Conservation (phyloP, 2,797 vertebrate species). For the Zalophus californianus region DNA sequence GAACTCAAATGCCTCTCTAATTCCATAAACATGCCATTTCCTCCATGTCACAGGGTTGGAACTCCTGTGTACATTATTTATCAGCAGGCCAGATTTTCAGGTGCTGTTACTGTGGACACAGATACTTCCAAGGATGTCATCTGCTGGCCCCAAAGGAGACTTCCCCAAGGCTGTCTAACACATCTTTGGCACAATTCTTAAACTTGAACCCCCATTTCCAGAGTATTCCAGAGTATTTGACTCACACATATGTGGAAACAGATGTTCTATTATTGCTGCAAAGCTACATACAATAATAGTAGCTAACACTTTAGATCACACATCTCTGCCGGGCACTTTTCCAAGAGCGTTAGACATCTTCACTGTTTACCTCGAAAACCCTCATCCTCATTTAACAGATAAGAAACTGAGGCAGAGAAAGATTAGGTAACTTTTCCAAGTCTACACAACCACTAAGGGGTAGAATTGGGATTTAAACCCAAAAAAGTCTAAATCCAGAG, state of each 20-base stretch:
- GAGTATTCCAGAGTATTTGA: not conserved
- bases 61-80: not conserved
- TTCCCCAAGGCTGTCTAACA: not conserved
- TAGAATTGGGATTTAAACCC: not conserved
- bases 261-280: not conserved
- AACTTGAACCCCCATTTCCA: not conserved
- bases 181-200: no score
- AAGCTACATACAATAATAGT: not conserved
- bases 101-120: not conserved
- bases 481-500: not conserved
- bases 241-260: not conserved
- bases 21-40: not conserved
- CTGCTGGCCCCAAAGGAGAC: not conserved
- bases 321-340: not conserved
- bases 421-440: not conserved
- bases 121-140: not conserved
- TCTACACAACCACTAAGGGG: no score
- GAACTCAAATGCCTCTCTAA: not conserved
- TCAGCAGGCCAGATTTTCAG: not conserved
- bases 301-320: not conserved
- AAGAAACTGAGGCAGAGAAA: not conserved
- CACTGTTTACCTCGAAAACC: not conserved
- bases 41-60: fast-evolving
- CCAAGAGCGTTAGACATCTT: not conserved
- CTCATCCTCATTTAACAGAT: not conserved